phyloP scores from a whole-genome alignment of 2,797 vertebrate species.

The Oceanodroma leucorhoa region DNA sequence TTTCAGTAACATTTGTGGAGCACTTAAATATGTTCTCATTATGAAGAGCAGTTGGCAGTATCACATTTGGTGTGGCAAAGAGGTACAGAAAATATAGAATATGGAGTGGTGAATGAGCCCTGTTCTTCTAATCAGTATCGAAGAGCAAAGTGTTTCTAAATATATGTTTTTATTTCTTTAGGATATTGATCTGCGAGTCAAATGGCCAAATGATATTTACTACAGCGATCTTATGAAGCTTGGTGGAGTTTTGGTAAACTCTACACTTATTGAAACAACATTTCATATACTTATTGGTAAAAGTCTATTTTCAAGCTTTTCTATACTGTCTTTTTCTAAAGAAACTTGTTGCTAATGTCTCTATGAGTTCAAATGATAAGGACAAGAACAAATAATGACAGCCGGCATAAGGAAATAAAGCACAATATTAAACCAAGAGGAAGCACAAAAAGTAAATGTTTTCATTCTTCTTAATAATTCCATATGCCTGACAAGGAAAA shows the following conservation, averaged over 20 bases:
- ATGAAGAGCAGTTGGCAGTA: not conserved
- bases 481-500: conserved; percentile 19
- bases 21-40: not conserved
- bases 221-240: conserved; percentile 90
- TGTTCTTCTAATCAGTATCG: not conserved
- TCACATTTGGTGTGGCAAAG: not conserved
- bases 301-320: not conserved
- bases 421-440: not conserved
- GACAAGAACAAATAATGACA: not conserved
- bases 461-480: conserved; percentile 32
- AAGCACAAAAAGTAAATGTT: conserved; percentile 13
- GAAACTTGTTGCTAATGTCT: not conserved
- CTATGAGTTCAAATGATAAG: not conserved
- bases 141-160: not conserved
- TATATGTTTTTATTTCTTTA: conserved; percentile 35
- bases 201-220: conserved; percentile 98
- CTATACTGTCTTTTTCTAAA: not conserved
- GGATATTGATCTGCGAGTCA: conserved; percentile 90
- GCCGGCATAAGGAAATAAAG: not conserved
- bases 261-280: conserved; percentile 84
- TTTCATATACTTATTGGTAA: conserved; percentile 91
- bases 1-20: not conserved
- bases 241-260: conserved; percentile 93
- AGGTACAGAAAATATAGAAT: not conserved
- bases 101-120: not conserved